Percentiles rank a stretch among this genome's conserved stretches.
These are phyloP conservation scores for Helicolenus hilgendorfi DNA, from an alignment of 2,797 vertebrate species.

Conservation along the genomic window DNA sequence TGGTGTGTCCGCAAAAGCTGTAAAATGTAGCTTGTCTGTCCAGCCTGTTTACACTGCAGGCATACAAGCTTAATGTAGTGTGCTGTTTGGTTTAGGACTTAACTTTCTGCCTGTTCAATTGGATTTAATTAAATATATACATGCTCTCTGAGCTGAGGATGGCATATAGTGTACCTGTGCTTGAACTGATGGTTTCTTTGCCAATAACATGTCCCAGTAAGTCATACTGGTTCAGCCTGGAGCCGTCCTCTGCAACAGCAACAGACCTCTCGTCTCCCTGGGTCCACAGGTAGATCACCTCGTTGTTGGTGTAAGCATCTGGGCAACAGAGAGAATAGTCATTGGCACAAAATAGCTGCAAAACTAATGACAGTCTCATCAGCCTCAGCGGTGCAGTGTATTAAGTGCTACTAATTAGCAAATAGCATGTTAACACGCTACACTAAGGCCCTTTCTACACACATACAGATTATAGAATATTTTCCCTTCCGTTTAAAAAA, in stretches of 20 bases:
- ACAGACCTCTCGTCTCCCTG: constrained; percentile 95
- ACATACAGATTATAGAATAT: no score
- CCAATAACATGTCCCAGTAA: constrained; percentile 96
- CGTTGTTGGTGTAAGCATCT: constrained; percentile 99
- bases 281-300: constrained; percentile 98
- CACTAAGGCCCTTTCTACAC: not conserved
- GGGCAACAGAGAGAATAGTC: not conserved
- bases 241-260: constrained; percentile 96
- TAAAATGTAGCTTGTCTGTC: not conserved
- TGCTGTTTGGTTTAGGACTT: not conserved
- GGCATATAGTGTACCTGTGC: constrained; percentile 92
- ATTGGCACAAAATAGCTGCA: not conserved
- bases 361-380: not conserved
- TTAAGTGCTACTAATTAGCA: not conserved
- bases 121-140: not conserved
- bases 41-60: not conserved
- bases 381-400: not conserved
- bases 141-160: not conserved
- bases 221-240: constrained; percentile 98
- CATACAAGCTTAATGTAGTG: not conserved
- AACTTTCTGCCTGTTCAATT: not conserved
- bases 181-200: constrained; percentile 98
- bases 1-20: not conserved
- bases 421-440: not conserved
- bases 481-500: no score